Conservation (phyloP, 2,888 invertebrate species). For the Lasioglossum leucozonium region DNA sequence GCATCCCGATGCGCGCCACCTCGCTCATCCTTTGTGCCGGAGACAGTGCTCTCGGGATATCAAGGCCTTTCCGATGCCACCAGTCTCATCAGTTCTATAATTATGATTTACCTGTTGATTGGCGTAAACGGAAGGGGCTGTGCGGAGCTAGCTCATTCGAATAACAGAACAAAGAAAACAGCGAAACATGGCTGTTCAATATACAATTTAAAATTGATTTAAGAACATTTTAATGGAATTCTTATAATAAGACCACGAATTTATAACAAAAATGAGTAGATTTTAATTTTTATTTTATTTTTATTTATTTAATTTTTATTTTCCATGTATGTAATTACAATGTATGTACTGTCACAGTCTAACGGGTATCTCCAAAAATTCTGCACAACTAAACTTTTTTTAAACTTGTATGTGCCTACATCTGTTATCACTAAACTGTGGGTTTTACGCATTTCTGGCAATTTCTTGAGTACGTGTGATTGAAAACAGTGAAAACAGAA, state of each 20-base stretch:
- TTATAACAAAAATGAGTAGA: too few species aligned
- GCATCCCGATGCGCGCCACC: conserved; percentile 9
- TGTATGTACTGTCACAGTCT: not conserved
- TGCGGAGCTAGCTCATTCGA: not conserved
- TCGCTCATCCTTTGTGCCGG: conserved; percentile 31
- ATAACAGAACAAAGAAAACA: not conserved
- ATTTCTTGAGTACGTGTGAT: too few species aligned
- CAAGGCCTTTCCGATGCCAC: not conserved
- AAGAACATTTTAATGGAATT: too few species aligned
- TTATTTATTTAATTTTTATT: too few species aligned
- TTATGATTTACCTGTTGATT: conserved; percentile 11
- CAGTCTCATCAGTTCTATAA: not conserved
- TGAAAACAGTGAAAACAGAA: too few species aligned
- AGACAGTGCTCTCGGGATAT: not conserved
- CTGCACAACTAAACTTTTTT: not conserved
- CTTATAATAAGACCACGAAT: too few species aligned
- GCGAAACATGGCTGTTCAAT: not conserved
- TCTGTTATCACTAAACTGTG: too few species aligned
- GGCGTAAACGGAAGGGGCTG: not conserved
- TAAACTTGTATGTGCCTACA: too few species aligned
- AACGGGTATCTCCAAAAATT: not conserved
- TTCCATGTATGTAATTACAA: too few species aligned
- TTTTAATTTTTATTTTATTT: too few species aligned
- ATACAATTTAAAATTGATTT: too few species aligned
- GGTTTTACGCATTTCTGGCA: too few species aligned